Conservation (phyloP, 2,888 invertebrate species). For the Sceliomorpha sp. region DNA sequence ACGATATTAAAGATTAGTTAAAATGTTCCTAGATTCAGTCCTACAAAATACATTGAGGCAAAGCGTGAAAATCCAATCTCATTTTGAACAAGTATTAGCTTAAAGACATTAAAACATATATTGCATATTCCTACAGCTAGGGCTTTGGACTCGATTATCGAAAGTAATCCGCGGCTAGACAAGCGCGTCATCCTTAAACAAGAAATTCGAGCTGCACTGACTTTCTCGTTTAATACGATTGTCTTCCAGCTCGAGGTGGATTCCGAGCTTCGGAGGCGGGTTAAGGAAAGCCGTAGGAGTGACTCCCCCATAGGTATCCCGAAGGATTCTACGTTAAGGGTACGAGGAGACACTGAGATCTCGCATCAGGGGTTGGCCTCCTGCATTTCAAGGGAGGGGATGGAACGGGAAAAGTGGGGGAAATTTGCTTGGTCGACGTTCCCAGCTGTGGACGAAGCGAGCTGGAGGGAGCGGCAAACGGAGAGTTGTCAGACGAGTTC, state of each 20-base stretch:
- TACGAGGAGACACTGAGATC: constrained; percentile 64
- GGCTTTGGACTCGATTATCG: constrained; percentile 44
- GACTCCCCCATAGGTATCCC: constrained; percentile 69
- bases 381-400: constrained; percentile 65
- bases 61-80: too few relatives aligned
- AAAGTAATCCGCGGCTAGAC: constrained; percentile 39
- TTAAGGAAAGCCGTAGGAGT: constrained; percentile 76
- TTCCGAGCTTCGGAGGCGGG: constrained; percentile 66
- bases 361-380: constrained; percentile 77
- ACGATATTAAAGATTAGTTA: too few relatives aligned
- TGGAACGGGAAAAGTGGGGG: constrained; percentile 59
- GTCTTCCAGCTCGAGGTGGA: constrained; percentile 48
- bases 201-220: constrained; percentile 45
- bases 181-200: constrained; percentile 44
- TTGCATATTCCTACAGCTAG: too few relatives aligned
- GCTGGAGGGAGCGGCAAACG: constrained; percentile 67
- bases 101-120: too few relatives aligned
- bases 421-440: constrained; percentile 46
- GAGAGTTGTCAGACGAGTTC: constrained; percentile 77
- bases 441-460: constrained; percentile 45
- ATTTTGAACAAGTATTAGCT: too few relatives aligned
- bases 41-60: too few relatives aligned
- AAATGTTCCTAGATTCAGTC: too few relatives aligned
- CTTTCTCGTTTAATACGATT: constrained; percentile 46
- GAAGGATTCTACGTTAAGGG: constrained; percentile 67